A percentile compares a stretch with the other conserved stretches of the same genome.
phyloP scores from a whole-genome alignment of 2,888 invertebrate genomes.

The Habrosyne pyritoides region DNA sequence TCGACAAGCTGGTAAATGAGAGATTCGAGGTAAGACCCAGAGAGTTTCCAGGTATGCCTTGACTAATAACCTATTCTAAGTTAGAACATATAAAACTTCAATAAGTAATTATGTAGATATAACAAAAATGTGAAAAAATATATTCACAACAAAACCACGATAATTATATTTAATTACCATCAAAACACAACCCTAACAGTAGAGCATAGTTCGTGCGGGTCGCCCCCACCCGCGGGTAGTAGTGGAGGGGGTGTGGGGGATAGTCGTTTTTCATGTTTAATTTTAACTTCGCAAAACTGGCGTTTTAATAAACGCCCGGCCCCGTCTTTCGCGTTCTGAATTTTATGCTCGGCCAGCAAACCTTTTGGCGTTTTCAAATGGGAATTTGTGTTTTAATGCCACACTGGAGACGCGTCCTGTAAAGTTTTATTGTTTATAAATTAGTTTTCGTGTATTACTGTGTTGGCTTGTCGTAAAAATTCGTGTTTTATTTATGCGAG shows the following conservation, averaged over 20 bases:
- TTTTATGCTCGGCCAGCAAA: slow-evolving; percentile 67
- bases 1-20: too few species aligned
- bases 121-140: too few species aligned
- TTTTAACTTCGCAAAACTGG: slow-evolving; percentile 82
- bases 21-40: too few species aligned
- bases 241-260: slow-evolving; percentile 31
- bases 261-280: slow-evolving; percentile 82
- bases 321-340: slow-evolving; percentile 72
- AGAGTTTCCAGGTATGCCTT: too few species aligned
- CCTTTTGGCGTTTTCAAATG: slow-evolving; percentile 67
- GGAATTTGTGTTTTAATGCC: slow-evolving; percentile 63
- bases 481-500: not conserved
- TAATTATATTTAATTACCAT: not conserved
- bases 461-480: slow-evolving; percentile 15
- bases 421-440: slow-evolving; percentile 73
- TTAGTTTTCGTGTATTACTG: slow-evolving; percentile 58
- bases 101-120: too few species aligned
- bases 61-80: too few species aligned
- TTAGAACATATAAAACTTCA: too few species aligned
- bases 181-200: slow-evolving; percentile 40
- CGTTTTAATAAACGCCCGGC: slow-evolving; percentile 78
- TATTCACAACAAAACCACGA: too few species aligned
- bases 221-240: slow-evolving; percentile 39
- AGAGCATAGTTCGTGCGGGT: slow-evolving; percentile 57
- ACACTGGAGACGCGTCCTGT: slow-evolving; percentile 58